Conservation (phyloP, 2,113 vertebrate genomes). For the Cranoglanis bouderius region DNA sequence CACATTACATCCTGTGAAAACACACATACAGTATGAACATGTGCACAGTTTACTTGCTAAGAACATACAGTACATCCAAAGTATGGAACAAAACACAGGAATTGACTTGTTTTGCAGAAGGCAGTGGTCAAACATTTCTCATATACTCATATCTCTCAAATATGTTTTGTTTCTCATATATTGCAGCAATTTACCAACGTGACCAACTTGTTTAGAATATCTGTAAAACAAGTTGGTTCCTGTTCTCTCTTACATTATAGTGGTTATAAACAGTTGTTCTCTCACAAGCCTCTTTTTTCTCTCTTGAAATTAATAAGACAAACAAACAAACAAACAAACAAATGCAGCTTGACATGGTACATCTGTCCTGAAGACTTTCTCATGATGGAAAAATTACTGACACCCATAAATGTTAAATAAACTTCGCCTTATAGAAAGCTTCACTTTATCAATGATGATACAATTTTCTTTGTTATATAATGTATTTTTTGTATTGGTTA, state of each 20-base stretch:
- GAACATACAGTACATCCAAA: not conserved
- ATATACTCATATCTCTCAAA: not conserved
- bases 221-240: not conserved
- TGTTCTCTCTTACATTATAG: not conserved
- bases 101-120: not conserved
- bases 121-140: not conserved
- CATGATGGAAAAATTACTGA: not conserved
- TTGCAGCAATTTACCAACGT: not conserved
- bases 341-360: not conserved
- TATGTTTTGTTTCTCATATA: not conserved
- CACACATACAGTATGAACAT: constrained; percentile 53
- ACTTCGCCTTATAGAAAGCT: not conserved
- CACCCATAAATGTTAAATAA: not conserved
- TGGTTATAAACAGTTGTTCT: not conserved
- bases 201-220: not conserved
- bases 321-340: not conserved
- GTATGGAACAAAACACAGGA: not conserved
- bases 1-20: constrained; percentile 89
- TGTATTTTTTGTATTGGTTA: not conserved
- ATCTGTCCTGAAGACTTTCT: not conserved
- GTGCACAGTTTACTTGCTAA: constrained; percentile 21
- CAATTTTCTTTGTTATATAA: not conserved
- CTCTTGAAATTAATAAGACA: not conserved
- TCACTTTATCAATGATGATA: not conserved
- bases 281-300: not conserved